Base-by-base conservation (phyloP, 92 coral and sea anemone species). In the Micromussa lordhowensis region DNA sequence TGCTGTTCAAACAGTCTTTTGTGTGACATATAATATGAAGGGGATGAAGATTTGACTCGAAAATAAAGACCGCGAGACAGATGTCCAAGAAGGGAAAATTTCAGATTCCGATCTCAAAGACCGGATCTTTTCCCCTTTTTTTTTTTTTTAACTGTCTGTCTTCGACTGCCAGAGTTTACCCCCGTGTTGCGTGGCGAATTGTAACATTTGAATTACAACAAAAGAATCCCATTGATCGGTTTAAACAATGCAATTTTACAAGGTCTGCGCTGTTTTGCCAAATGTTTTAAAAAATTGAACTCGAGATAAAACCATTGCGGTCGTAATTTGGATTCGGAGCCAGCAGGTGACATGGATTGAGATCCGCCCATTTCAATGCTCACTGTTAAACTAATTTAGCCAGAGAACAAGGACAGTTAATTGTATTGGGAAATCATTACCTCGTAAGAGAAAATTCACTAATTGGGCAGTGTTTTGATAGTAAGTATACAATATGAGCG, bases 371-470 rank as follows among this genome's bases (percentile, higher is more conserved):
- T 13, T 76, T 76, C 58, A 78, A 76, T 76, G 69, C 82, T 58
- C 82, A 44, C 88, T 85, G 82, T 76, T 76, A 75, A 85, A 76
- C 88, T 76, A 76, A 85, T 85, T 85, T 76, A 63, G 51, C 88
- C 66, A 8, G 40, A 76, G 88, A 61, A 85, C 75, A 76, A 77
- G 82, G 22, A 12, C 75, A 85, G 85, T 29, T 82, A 87, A 91
- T 82, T 82, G 82, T 80, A 75, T 75, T 74, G 87, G 79, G 51
- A 91, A 49, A 70, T 75, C 85, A 75, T 81, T 51, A 48, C 64
- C 17, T 71, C 57, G 73, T 68, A 64, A 81, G 68, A 69, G 78
- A 91, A 87, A 87, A 86, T 82, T 77, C 93, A 68, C 78, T 91
- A 87, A 82, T 82, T 77, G 79, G 82, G 35, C 24, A 28, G 61